Conservation (phyloP, 2,888 invertebrate species). For the Rhagonycha fulva region DNA sequence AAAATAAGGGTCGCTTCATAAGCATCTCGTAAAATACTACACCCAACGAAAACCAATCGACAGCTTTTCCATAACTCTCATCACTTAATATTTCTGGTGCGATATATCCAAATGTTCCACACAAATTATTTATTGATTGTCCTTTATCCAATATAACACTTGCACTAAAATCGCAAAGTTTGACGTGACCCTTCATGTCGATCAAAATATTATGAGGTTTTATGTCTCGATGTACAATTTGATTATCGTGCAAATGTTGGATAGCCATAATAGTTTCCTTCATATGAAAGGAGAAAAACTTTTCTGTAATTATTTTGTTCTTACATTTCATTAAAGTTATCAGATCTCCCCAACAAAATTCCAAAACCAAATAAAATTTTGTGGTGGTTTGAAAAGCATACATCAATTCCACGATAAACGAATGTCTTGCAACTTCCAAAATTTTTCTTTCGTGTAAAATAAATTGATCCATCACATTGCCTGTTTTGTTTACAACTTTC, state of each 20-base stretch:
- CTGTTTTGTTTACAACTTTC: not conserved
- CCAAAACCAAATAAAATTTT: not conserved
- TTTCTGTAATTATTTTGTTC: not conserved
- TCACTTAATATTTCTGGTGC: not conserved
- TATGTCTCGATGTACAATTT: not conserved
- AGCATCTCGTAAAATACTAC: not conserved
- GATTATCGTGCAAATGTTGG: not conserved
- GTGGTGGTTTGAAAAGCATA: not conserved
- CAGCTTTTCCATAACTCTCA: not conserved
- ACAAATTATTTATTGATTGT: fast-evolving
- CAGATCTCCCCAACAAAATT: not conserved
- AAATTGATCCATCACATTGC: not conserved
- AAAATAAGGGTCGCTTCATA: not conserved
- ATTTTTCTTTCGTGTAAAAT: not conserved
- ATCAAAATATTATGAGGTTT: not conserved
- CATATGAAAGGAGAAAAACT: not conserved
- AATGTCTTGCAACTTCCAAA: not conserved
- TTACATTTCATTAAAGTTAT: not conserved
- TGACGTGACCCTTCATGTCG: not conserved
- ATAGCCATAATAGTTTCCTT: not conserved
- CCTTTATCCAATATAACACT: not conserved
- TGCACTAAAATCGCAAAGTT: not conserved
- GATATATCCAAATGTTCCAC: not conserved
- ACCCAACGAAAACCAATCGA: not conserved
- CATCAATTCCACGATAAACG: not conserved